Base-by-base conservation (phyloP, 2,113 vertebrate genomes). In the Chascanopsetta lugubris region DNA sequence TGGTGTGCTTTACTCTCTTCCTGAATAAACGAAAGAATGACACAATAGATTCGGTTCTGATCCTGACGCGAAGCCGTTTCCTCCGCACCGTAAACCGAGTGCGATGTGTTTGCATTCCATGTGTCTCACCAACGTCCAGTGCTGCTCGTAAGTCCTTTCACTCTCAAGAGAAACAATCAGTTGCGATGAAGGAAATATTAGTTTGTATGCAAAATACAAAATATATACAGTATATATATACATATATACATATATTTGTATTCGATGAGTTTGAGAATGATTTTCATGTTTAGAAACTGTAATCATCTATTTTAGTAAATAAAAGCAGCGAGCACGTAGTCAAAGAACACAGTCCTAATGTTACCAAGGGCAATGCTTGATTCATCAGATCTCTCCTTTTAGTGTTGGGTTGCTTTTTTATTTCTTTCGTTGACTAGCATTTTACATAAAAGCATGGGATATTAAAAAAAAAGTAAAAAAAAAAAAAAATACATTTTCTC, bases 241-340 rank as follows among this genome's bases (percentile, higher is more conserved):
- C n/a, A n/a, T n/a, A n/a, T n/a, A n/a, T 8, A 30, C 8, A 8
- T 38, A 87, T 87, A 88, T 86, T 87, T 91, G 68, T 89, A 86
- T 88, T 87, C 72, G 78, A 77, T 53, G 29, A 75, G 64, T 82
- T 89, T 85, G 34, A 85, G 18, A 83, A 57, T 61, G 11, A 78
- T 87, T 65, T 82, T 26, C 57, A 38, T 87, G 84, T 88, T 63
- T 85, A 86, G 75, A 91, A 72, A 69, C 45, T 91, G 85, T 89
- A 91, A 85, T 91, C 90, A 90, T n/a, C 78, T 87, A 82, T 90
- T 91, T 89, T 88, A 91, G 80, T 90, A 82, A 87, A 85, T 84
- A 60, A 77, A 85, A 84, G 61, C 64, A 62, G 78, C 54, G 55
- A 76, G 63, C 60, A 45, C 83, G 75, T 81, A 80, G 59, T 83